These are phyloP conservation scores for Sebastes ruberrimus DNA, from an alignment of 2,797 vertebrate genomes.

Conservation along the genomic window DNA sequence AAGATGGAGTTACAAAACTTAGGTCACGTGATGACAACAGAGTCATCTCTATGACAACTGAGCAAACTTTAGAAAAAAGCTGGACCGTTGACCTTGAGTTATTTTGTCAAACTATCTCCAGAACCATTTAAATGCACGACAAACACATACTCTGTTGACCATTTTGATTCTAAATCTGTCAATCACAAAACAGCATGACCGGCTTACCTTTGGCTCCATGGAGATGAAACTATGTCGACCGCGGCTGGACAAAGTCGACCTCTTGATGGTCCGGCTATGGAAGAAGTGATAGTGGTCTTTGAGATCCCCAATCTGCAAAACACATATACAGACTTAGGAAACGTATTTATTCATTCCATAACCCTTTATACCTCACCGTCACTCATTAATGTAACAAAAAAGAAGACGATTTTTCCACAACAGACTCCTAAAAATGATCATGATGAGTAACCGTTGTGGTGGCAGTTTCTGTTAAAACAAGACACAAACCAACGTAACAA, in stretches of 20 bases:
- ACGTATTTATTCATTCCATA: background rate
- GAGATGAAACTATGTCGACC: constrained; percentile 98
- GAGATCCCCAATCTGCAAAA: constrained; percentile 93
- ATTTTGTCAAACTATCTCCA: background rate
- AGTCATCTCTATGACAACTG: constrained; percentile 2
- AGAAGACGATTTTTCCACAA: background rate
- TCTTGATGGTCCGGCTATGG: constrained; percentile 98
- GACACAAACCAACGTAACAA: too few relatives aligned
- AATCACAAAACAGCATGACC: constrained; percentile 1
- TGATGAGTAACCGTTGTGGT: background rate
- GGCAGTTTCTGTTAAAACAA: too few relatives aligned
- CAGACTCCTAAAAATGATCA: background rate
- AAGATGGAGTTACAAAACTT: background rate
- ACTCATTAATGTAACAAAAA: background rate
- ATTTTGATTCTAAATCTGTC: background rate
- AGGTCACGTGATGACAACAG: background rate
- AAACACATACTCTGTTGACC: background rate
- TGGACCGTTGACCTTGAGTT: background rate
- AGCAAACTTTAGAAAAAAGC: background rate
- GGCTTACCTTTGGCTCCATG: constrained; percentile 98
- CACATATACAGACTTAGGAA: constrained; percentile 15
- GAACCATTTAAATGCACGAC: background rate
- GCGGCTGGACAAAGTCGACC: constrained; percentile 93
- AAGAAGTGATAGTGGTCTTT: constrained; percentile 99
- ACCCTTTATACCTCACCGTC: background rate